Evolutionary conservation across 2,888 invertebrate species (phyloP).

Genomic region (Nemotelus nigrinus): DNA sequence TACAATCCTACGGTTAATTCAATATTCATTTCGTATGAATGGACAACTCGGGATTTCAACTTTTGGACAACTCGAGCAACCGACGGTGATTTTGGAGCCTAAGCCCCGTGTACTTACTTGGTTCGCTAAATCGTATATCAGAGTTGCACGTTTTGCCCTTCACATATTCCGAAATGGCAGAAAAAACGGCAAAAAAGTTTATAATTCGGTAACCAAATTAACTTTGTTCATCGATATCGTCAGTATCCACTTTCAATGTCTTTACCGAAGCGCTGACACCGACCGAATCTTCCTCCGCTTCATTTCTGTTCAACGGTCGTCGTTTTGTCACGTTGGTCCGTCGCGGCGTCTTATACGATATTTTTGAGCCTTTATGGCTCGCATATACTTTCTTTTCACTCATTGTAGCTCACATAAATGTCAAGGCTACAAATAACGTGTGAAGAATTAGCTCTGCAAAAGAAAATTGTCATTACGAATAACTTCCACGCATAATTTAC

Average conservation of each 20-base stretch:
- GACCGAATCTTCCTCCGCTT: constrained; percentile 4
- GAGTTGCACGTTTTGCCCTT: too few species aligned
- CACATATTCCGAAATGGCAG: too few species aligned
- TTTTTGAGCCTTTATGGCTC: constrained; percentile 9
- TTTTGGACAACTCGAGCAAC: constrained; percentile 13
- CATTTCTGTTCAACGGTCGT: not conserved
- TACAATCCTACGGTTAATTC: constrained; percentile 9
- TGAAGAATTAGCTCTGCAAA: constrained; percentile 1
- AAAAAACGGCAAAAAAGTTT: constrained; percentile 8
- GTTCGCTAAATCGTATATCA: constrained; percentile 7
- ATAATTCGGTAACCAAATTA: constrained; percentile 11
- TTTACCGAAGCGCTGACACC: constrained; percentile 11
- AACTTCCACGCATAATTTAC: constrained; percentile 18
- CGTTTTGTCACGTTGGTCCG: constrained; percentile 2
- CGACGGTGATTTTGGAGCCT: not conserved
- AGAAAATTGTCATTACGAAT: not conserved
- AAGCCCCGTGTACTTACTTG: not conserved
- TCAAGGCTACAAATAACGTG: constrained; percentile 10
- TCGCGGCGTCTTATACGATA: constrained; percentile 9
- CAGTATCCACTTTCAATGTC: constrained; percentile 18
- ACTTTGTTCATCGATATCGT: constrained; percentile 10
- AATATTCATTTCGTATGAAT: constrained; percentile 21
- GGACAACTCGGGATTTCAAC: constrained; percentile 16
- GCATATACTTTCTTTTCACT: constrained; percentile 2
- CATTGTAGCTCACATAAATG: not conserved